Evolutionary conservation across 2,797 vertebrate species (phyloP), one percentile per base, ranked within the genome.

Genomic region (Sebastolobus alascanus): DNA sequence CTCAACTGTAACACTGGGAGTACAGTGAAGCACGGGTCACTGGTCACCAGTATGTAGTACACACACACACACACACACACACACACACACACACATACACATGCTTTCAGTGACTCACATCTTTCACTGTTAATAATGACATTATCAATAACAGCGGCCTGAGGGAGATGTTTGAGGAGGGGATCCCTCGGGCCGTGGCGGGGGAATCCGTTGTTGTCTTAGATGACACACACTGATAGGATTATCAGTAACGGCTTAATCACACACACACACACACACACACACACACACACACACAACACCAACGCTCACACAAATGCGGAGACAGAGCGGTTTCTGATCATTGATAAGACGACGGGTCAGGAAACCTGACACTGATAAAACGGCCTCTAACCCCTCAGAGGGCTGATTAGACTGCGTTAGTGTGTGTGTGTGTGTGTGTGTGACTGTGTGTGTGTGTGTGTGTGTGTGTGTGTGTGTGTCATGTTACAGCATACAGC

Each of bases 341-440:
- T 91, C 84, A 74, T 58, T 86, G 94, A 95, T 93, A 93, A 94
- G 91, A 86, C 37, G 74, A 72, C 35, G 79, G 89, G 89, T 90
- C 89, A 91, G 80, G 92, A 93, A 88, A 86, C 75, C 90, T 77
- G 82, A 88, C 86, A 84, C 94, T 93, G 94, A 94, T 94, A 93
- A 93, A 86, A 75, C 77, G 80, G 77, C 91, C 86, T 80, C 82
- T 77, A 85, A 90, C 85, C 84, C 84, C 84, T 68, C 8, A 61
- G 80, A 86, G 80, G 81, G 84, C 67, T 90, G 90, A 93, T 93
- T 86, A 56, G 76, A 77, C 64, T 52, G 52, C 58, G 25, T 66
- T 10, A 5, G 68, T 43, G 31, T 52, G 86, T 84, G 65, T 90
- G 88, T 84, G 65, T 90, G 88, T 84, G 65, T 90, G 38, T 55